Percentiles rank a stretch among this genome's conserved stretches.
phyloP scores from a whole-genome alignment of 2,888 invertebrate genomes.

The Latrodectus elegans region DNA sequence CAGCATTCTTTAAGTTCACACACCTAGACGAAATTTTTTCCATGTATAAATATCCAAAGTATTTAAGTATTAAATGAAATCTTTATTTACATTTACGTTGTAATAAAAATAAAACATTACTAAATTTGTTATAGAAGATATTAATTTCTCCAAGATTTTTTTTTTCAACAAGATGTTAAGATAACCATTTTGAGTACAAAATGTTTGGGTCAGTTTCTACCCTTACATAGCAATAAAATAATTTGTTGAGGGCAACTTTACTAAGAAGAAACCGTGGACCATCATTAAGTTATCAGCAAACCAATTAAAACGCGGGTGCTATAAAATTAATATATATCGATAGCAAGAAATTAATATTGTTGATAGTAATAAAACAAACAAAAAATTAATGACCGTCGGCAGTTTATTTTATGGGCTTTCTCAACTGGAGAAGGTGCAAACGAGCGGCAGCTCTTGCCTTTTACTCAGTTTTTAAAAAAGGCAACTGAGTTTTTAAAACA shows the following conservation, averaged over 20 bases:
- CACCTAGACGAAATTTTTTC: too few species aligned
- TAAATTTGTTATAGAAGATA: too few species aligned
- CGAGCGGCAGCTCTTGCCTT: constrained; percentile 5
- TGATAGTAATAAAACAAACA: constrained; percentile 68
- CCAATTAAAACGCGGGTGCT: constrained; percentile 66
- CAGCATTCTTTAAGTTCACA: too few species aligned
- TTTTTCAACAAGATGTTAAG: too few species aligned
- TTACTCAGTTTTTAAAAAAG: constrained; percentile 48
- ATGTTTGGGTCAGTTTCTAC: neutral
- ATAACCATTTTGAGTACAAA: neutral
- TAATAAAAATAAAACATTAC: too few species aligned
- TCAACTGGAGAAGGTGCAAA: neutral
- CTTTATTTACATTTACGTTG: too few species aligned
- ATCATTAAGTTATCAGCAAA: constrained; percentile 64
- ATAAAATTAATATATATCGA: constrained; percentile 68
- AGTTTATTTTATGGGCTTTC: constrained; percentile 64
- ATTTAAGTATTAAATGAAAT: too few species aligned
- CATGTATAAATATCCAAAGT: too few species aligned
- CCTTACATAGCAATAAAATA: neutral
- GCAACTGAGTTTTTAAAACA: constrained; percentile 53
- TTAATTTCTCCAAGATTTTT: too few species aligned
- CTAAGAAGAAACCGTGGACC: constrained; percentile 42
- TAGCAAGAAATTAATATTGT: constrained; percentile 68
- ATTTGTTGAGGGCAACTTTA: neutral
- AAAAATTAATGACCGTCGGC: constrained; percentile 63